Evolutionary conservation across 1,140 invertebrate genomes (phyloP).

Genomic region (Apis cerana): DNA sequence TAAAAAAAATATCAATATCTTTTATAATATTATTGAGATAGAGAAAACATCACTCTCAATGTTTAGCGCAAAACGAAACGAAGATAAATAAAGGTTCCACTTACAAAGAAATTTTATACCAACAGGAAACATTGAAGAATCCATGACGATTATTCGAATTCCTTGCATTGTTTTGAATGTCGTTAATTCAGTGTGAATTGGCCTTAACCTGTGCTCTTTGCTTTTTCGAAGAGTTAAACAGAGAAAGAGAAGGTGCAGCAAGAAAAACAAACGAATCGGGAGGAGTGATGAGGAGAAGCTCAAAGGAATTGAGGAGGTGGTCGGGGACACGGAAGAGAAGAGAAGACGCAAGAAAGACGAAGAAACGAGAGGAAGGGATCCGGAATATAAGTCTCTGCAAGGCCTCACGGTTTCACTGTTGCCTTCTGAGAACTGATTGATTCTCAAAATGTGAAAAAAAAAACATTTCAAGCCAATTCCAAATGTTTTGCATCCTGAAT

Average conservation of each 20-base stretch:
- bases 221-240: neutral
- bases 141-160: neutral
- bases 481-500: neutral
- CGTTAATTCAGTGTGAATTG: conserved; percentile 23
- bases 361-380: conserved; percentile 54
- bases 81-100: no score
- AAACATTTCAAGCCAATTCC: conserved; percentile 2
- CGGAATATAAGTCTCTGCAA: conserved; percentile 47
- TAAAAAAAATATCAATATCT: neutral
- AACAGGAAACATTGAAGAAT: neutral
- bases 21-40: neutral
- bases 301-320: conserved; percentile 44
- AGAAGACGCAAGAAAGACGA: conserved; percentile 52
- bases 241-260: neutral
- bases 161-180: neutral
- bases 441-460: conserved; percentile 50
- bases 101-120: no score
- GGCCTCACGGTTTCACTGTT: conserved; percentile 61
- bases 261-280: conserved; percentile 29
- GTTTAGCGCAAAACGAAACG: neutral
- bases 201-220: conserved; percentile 8
- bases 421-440: conserved; percentile 71
- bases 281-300: conserved; percentile 25
- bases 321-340: conserved; percentile 56
- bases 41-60: no score